Conservation (phyloP, 1,140 invertebrate species). For the Drosophila tsacasi region DNA sequence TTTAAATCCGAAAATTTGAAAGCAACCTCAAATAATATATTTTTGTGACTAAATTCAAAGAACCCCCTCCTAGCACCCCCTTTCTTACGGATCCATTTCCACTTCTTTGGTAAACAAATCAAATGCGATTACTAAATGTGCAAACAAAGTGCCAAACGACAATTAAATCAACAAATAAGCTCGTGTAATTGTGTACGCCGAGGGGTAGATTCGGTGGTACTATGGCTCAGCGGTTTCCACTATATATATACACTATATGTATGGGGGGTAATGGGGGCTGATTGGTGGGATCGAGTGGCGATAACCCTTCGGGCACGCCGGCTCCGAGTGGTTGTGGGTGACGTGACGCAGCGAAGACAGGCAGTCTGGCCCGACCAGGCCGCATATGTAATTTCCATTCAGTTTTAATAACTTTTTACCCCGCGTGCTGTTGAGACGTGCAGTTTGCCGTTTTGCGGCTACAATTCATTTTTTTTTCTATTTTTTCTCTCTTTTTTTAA, state of each 20-base stretch:
- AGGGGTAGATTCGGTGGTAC: constrained; percentile 22
- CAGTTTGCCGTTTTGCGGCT: constrained; percentile 44
- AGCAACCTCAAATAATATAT: background rate
- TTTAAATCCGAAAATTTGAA: background rate
- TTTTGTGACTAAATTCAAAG: background rate
- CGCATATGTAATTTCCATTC: constrained; percentile 41
- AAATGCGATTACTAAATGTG: constrained; percentile 48
- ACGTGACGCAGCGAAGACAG: constrained; percentile 51
- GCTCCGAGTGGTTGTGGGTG: constrained; percentile 40
- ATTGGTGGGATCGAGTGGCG: constrained; percentile 33
- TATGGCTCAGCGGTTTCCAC: background rate
- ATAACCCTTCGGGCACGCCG: constrained; percentile 49
- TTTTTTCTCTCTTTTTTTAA: constrained; percentile 18
- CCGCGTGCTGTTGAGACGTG: constrained; percentile 36
- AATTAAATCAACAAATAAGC: constrained; percentile 54
- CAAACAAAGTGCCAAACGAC: constrained; percentile 47
- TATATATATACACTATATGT: background rate
- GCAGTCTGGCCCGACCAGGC: constrained; percentile 32
- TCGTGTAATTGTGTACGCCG: constrained; percentile 41
- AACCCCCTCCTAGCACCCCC: background rate
- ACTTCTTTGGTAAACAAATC: constrained; percentile 43
- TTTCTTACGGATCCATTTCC: constrained; percentile 10
- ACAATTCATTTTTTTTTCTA: constrained; percentile 12
- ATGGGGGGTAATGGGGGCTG: background rate
- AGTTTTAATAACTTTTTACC: constrained; percentile 49